Evolutionary conservation across 2,113 vertebrate genomes (phyloP), one percentile per base, ranked within the genome.

Genomic region (Mola mola): DNA sequence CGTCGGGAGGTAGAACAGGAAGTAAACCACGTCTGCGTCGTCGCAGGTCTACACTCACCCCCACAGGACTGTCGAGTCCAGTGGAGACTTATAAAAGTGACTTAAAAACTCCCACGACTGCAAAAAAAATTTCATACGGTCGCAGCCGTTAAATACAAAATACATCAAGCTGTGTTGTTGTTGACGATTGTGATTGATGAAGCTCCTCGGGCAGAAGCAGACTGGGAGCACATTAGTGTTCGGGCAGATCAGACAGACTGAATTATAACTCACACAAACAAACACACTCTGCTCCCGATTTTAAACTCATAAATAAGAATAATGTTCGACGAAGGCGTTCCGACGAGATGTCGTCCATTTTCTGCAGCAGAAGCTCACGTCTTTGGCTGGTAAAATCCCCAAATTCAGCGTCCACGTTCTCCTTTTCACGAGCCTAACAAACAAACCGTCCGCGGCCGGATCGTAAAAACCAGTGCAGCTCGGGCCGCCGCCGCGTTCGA

Each of bases 1-100:
- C 55, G 41, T 21, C 46, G 41, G 67, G 83, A 89, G 87, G 87
- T 87, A 87, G 87, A 82, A 69, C 59, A 49, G 67, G 67, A 66
- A 21, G 51, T 67, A 66, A 71, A 78, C 41, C 72, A n/a, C n/a
- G n/a, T n/a, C n/a, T n/a, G n/a, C n/a, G n/a, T n/a, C n/a, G n/a
- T n/a, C n/a, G n/a, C n/a, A n/a, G n/a, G n/a, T n/a, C n/a, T n/a
- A n/a, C n/a, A n/a, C n/a, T n/a, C n/a, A n/a, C n/a, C n/a, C n/a
- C n/a, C n/a, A n/a, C n/a, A n/a, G n/a, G 50, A 59, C 17, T 2
- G 9, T 21, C 40, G 19, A 17, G 12, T 60, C 59, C 51, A 69
- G 55, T 40, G 63, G 75, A 84, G 31, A 12, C 8, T 8, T 72
- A 61, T 3, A 58, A 78, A 78, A 66, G 29, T 2, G 8, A 6